A percentile compares a stretch with the other conserved stretches of the same genome.
These are phyloP conservation scores for Cirrhinus mrigala DNA, from an alignment of 2,797 vertebrate genomes.

Conservation along the genomic window DNA sequence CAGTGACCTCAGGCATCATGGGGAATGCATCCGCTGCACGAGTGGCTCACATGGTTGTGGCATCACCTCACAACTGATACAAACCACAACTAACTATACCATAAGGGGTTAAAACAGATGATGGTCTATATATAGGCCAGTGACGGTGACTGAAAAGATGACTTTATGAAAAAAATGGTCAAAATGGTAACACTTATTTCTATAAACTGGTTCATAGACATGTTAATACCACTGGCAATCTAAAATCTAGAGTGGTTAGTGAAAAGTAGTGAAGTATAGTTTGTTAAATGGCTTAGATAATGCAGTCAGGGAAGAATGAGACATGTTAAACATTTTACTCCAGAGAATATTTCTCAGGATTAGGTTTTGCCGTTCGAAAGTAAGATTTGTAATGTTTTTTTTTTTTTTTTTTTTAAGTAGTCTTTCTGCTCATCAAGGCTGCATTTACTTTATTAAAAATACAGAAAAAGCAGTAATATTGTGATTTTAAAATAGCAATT, in stretches of 20 bases:
- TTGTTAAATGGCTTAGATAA: not conserved
- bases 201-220: not conserved
- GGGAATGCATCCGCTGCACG: conserved; percentile 68
- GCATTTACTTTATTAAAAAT: too few relatives aligned
- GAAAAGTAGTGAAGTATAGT: not conserved
- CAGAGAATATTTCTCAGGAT: not conserved
- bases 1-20: conserved; percentile 70
- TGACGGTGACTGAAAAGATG: not conserved
- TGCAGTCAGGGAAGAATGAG: not conserved
- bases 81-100: conserved; percentile 62
- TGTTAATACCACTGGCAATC: not conserved
- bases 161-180: not conserved
- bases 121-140: conserved; percentile 43
- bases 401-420: too few relatives aligned
- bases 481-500: too few relatives aligned
- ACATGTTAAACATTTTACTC: not conserved
- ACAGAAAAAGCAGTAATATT: too few relatives aligned
- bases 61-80: conserved; percentile 52
- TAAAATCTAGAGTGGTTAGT: too few relatives aligned
- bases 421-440: too few relatives aligned
- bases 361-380: not conserved
- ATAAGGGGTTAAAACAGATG: conserved; percentile 63
- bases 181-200: not conserved
- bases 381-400: too few relatives aligned
- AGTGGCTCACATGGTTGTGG: conserved; percentile 63